phyloP scores from a whole-genome alignment of 1,140 invertebrate species.

The Branchinecta lindahli region DNA sequence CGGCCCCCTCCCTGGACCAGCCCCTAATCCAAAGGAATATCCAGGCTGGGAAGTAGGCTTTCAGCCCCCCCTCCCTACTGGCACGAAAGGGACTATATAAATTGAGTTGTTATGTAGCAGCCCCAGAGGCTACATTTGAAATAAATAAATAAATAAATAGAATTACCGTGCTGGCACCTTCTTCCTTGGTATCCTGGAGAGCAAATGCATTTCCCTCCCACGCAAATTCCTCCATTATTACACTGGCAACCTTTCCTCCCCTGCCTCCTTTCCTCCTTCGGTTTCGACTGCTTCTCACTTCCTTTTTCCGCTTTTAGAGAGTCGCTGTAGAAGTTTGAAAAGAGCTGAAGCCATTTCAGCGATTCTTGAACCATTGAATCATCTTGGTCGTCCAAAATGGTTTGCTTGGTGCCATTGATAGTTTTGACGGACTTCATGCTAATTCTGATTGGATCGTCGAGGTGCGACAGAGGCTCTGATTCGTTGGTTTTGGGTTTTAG shows the following conservation, averaged over 20 bases:
- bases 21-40: too few species aligned
- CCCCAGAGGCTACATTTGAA: too few species aligned
- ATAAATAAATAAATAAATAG: too few species aligned
- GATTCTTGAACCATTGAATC: not conserved
- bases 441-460: not conserved
- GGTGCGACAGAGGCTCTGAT: not conserved
- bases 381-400: not conserved
- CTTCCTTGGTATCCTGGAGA: not conserved
- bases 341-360: not conserved
- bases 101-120: too few species aligned
- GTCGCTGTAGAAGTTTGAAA: not conserved
- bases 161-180: slow-evolving; percentile 3
- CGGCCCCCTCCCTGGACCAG: too few species aligned
- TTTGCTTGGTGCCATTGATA: not conserved
- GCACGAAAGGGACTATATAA: too few species aligned
- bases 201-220: not conserved
- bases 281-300: not conserved
- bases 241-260: not conserved
- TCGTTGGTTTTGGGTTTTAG: not conserved
- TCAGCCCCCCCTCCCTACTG: too few species aligned
- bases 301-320: not conserved
- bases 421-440: slow-evolving; percentile 1
- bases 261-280: not conserved
- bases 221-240: not conserved
- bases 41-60: too few species aligned